Percentiles rank a stretch among this genome's conserved stretches.
Conservation (phyloP, 2,888 invertebrate species). For the Xestoiulus laeticollis region DNA sequence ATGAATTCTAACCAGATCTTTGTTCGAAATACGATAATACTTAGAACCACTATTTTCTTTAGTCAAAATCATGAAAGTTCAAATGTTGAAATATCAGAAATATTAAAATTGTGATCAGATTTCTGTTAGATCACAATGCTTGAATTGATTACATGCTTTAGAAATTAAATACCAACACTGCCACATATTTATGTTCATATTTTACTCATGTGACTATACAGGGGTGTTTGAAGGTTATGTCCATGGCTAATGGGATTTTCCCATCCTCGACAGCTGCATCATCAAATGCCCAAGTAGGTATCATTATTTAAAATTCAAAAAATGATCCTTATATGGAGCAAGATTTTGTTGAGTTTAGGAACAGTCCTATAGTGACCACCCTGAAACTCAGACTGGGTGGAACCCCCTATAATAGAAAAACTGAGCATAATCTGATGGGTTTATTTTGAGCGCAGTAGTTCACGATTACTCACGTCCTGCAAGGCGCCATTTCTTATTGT, state of each 20-base stretch:
- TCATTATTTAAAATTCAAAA: background rate
- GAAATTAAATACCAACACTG: background rate
- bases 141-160: background rate
- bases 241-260: no score
- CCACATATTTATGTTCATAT: background rate
- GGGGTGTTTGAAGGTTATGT: no score
- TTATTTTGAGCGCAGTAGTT: constrained; percentile 35
- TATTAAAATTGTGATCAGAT: no score
- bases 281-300: background rate
- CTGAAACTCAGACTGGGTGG: background rate
- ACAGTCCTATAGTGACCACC: background rate
- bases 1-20: background rate
- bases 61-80: no score
- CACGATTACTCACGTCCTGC: constrained; percentile 22
- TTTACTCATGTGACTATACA: background rate
- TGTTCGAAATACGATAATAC: no score
- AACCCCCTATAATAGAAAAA: background rate
- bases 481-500: constrained; percentile 31
- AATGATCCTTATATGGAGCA: no score
- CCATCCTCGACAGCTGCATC: background rate
- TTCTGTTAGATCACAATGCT: no score
- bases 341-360: background rate
- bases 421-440: constrained; percentile 1
- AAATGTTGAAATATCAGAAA: no score
- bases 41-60: no score